Conservation (phyloP, 37 sponge, comb jelly and placozoan genomes). For the Corticium candelabrum region DNA sequence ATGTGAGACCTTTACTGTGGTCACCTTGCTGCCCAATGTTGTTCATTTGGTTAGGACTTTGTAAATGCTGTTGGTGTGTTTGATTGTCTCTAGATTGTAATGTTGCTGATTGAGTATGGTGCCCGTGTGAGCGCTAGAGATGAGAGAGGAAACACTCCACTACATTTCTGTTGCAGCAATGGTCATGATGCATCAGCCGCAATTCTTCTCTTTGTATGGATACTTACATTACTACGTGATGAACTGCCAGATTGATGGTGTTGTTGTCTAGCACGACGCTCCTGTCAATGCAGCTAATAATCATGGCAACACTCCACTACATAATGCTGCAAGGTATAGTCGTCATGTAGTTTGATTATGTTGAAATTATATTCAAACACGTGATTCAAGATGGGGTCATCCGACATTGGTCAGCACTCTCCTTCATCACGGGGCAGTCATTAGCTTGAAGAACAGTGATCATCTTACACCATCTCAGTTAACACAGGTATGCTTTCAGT, state of each 20-base stretch:
- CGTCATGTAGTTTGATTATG: too few relatives aligned
- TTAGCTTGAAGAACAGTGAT: constrained; percentile 32
- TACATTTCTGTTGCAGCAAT: constrained; percentile 81
- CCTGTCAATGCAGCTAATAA: constrained; percentile 54
- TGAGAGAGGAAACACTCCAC: constrained; percentile 72
- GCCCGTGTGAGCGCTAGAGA: constrained; percentile 52
- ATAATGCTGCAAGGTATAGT: constrained; percentile 62
- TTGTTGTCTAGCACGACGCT: constrained; percentile 59
- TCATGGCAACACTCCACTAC: constrained; percentile 80
- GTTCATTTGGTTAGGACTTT: too few relatives aligned
- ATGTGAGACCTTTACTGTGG: constrained; percentile 62
- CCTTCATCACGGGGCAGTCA: constrained; percentile 49
- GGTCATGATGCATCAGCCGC: constrained; percentile 79
- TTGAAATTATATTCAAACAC: too few relatives aligned
- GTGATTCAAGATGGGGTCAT: constrained; percentile 52
- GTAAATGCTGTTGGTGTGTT: not conserved
- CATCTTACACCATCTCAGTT: constrained; percentile 39
- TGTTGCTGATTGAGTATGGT: constrained; percentile 52
- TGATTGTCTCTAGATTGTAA: constrained; percentile 34
- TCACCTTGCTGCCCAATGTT: too few relatives aligned
- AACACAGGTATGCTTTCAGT: constrained; percentile 22
- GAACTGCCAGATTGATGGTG: not conserved
- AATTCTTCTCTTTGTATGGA: constrained; percentile 51
- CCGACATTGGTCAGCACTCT: constrained; percentile 38
- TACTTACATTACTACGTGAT: not conserved